Evolutionary conservation across 2,888 invertebrate species (phyloP), one percentile per base, ranked within the genome.

Genomic region (Gordius sp.): DNA sequence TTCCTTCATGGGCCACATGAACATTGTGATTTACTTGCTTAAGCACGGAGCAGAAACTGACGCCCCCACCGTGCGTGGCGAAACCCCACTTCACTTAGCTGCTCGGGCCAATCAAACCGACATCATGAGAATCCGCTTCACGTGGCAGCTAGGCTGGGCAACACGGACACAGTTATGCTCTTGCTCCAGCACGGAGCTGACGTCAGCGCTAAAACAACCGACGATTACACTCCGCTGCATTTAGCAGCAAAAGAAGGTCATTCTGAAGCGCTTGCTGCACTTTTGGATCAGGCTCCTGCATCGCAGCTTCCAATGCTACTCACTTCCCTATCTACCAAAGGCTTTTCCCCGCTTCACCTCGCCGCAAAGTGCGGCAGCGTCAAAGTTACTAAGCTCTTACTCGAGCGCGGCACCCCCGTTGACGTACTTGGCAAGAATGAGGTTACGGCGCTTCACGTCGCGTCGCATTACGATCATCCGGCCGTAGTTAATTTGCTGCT

Each of bases 1-100:
- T 20, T 82, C 89, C 60, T 99, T 97, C 73, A 97, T 99, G 97
- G 97, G 97, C 58, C 89, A 91, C 73, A 91, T 93, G 87, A 91
- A 93, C 72, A 97, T 99, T 67, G 93, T 93, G 60, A 87, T 97
- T 65, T 93, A 85, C 71, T 75, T 99, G 65, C 77, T 99, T 62
- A 93, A 97, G 75, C 86, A 93, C 68, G 89, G 89, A 65, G 91
- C 93, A 61, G 47, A 47, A 4, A 20, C 20, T 23, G 91, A 97
- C 72, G 83, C 85, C 62, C 85, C 87, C 28, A 99, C 97, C 0
- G 85, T 97, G 16, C 77, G 97, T 56, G 97, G 91, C 27, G 97
- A 99, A 73, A 97, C 97, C 1, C 91, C 97, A 2, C 73, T 99
- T 60, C 97, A 97, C 74, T 75, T 97, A 64, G 97, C 97, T 56